Evolutionary conservation across 2,888 invertebrate genomes (phyloP).

Genomic region (Hypolimnas misippus): DNA sequence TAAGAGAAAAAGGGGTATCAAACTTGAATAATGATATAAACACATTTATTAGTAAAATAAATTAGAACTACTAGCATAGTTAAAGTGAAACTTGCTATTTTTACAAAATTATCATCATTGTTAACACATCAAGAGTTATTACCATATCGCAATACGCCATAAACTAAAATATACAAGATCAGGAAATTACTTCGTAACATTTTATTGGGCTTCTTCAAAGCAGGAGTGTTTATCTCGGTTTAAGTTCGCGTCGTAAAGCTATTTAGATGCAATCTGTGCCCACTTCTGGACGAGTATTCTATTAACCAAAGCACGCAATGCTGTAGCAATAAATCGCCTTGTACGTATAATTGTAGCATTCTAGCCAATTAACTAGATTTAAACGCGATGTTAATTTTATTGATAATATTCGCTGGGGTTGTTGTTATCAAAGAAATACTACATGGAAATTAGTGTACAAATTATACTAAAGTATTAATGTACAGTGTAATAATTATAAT

Average conservation of each 20-base stretch:
- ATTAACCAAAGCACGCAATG: constrained; percentile 24
- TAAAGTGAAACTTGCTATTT: too few relatives aligned
- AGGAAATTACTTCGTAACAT: neutral
- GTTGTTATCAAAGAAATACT: neutral
- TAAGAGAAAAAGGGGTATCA: too few relatives aligned
- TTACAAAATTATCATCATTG: too few relatives aligned
- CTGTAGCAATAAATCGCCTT: constrained; percentile 12
- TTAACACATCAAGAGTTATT: neutral
- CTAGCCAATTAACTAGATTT: constrained; percentile 6
- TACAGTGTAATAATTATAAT: too few relatives aligned
- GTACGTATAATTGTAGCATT: constrained; percentile 9
- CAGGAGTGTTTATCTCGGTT: constrained; percentile 17
- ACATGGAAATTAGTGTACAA: neutral
- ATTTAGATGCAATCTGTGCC: constrained; percentile 43
- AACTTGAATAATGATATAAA: too few relatives aligned
- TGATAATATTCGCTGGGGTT: neutral
- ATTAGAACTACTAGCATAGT: too few relatives aligned
- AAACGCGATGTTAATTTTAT: neutral
- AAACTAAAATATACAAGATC: neutral
- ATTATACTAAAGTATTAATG: neutral
- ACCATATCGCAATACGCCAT: neutral
- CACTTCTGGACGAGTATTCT: constrained; percentile 23
- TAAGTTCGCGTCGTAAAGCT: constrained; percentile 36
- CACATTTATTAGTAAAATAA: too few relatives aligned
- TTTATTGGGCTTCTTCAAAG: neutral